Conservation (phyloP, 2,797 vertebrate genomes). For the Percopsis omiscomaycus region DNA sequence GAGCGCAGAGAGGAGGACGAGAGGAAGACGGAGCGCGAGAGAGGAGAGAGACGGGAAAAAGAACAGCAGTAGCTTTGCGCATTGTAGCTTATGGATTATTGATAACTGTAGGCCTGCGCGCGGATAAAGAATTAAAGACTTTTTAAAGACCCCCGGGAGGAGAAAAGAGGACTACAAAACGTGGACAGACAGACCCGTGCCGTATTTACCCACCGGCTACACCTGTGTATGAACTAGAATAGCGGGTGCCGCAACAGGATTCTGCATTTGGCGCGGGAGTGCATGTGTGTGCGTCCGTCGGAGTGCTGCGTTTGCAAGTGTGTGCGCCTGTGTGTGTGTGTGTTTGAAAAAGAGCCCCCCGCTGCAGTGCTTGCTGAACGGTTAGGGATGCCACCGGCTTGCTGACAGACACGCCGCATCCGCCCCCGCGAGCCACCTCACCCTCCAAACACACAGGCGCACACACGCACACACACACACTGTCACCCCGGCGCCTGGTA, state of each 20-base stretch:
- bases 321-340: conserved; percentile 30
- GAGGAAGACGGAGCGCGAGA: conserved; percentile 12
- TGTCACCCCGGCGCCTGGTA: conserved; percentile 28
- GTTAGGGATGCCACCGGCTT: conserved; percentile 67
- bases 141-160: conserved; percentile 32
- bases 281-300: not conserved
- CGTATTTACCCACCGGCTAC: no score
- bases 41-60: conserved; percentile 1
- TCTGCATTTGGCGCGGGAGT: conserved; percentile 41
- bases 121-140: conserved; percentile 59
- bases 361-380: conserved; percentile 64
- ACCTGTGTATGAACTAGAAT: conserved; percentile 3
- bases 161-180: conserved; percentile 6
- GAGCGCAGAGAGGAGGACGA: conserved; percentile 40
- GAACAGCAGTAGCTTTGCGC: conserved; percentile 57
- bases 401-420: conserved; percentile 60
- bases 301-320: conserved; percentile 1
- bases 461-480: conserved; percentile 49
- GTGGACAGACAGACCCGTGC: not conserved
- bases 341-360: conserved; percentile 63
- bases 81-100: conserved; percentile 72
- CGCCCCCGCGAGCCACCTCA: conserved; percentile 30
- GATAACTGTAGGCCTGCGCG: conserved; percentile 61
- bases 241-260: conserved; percentile 17
- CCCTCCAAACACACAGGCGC: conserved; percentile 11